These are phyloP conservation scores for Thereva nobilitata DNA, from an alignment of 2,888 invertebrate genomes.

Conservation along the genomic window DNA sequence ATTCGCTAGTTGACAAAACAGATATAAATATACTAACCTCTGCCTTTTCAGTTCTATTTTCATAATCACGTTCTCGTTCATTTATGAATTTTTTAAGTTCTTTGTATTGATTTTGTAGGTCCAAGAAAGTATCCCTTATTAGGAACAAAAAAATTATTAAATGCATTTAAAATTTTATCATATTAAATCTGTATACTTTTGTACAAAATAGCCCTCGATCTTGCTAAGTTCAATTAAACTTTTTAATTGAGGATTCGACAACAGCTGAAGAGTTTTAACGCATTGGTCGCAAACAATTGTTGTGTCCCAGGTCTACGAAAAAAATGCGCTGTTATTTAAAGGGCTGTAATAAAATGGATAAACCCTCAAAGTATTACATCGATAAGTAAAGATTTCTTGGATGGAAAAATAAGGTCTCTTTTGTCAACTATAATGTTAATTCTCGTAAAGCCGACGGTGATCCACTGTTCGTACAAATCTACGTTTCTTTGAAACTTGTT, in stretches of 20 bases:
- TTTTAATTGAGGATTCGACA: slow-evolving; percentile 15
- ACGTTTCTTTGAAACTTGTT: too few species aligned
- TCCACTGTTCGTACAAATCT: too few species aligned
- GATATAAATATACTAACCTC: slow-evolving; percentile 22
- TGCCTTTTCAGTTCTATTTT: slow-evolving; percentile 37
- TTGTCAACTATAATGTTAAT: too few species aligned
- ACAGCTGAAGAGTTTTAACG: slow-evolving; percentile 25
- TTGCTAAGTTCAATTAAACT: too few species aligned
- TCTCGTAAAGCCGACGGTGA: too few species aligned
- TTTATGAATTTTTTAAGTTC: slow-evolving; percentile 22
- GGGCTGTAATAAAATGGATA: neutral
- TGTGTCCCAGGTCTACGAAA: slow-evolving; percentile 32
- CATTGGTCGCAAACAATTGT: slow-evolving; percentile 34
- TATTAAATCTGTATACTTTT: slow-evolving; percentile 20
- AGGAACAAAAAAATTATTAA: too few species aligned
- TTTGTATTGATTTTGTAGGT: slow-evolving; percentile 20
- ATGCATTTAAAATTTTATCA: too few species aligned
- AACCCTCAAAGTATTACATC: too few species aligned
- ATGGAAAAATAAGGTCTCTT: too few species aligned
- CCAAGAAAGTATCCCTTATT: neutral
- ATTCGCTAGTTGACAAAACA: neutral
- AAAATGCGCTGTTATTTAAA: neutral
- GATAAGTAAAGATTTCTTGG: too few species aligned
- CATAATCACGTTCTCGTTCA: slow-evolving; percentile 35
- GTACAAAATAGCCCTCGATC: slow-evolving; percentile 16